These are phyloP conservation scores for Danaus melanippus DNA, from an alignment of 1,140 invertebrate genomes.

Conservation along the genomic window DNA sequence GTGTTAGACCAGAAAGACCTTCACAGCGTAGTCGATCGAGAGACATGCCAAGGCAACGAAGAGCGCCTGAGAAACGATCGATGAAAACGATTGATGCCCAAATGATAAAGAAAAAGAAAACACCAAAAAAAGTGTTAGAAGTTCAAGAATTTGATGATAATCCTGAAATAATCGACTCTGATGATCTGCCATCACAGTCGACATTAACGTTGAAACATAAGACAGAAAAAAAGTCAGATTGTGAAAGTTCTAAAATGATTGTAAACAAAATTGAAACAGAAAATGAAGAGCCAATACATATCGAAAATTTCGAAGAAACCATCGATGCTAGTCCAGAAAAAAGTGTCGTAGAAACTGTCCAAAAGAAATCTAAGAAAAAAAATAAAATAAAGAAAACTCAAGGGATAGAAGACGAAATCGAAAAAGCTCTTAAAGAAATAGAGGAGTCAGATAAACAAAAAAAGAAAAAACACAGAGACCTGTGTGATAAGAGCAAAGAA, in stretches of 20 bases:
- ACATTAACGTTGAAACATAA: background rate
- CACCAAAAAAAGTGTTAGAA: slow-evolving; percentile 53
- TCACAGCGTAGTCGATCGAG: slow-evolving; percentile 55
- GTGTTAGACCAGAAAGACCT: slow-evolving; percentile 42
- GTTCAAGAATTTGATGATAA: slow-evolving; percentile 58
- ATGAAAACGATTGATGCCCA: slow-evolving; percentile 45
- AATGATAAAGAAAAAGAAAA: slow-evolving; percentile 53
- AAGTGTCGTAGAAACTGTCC: slow-evolving; percentile 23
- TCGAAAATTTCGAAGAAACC: slow-evolving; percentile 1
- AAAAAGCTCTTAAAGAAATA: slow-evolving; percentile 72
- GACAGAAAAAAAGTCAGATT: too few species aligned
- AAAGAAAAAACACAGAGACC: slow-evolving; percentile 44
- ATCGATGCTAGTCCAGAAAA: too few species aligned
- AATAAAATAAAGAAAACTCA: slow-evolving; percentile 60
- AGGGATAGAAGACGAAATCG: slow-evolving; percentile 68
- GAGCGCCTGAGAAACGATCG: slow-evolving; percentile 51
- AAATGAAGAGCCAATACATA: slow-evolving; percentile 4
- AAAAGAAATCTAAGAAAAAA: slow-evolving; percentile 62
- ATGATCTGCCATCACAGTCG: slow-evolving; percentile 7
- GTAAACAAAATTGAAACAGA: slow-evolving; percentile 14
- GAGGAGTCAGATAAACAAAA: slow-evolving; percentile 51
- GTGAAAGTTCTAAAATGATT: slow-evolving; percentile 1
- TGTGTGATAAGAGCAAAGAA: slow-evolving; percentile 31
- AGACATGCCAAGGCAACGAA: slow-evolving; percentile 58
- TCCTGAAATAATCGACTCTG: slow-evolving; percentile 23